Percentiles rank a stretch among this genome's conserved stretches.
Evolutionary conservation across 2,113 vertebrate species (phyloP).

Genomic region (Lycaon pictus): DNA sequence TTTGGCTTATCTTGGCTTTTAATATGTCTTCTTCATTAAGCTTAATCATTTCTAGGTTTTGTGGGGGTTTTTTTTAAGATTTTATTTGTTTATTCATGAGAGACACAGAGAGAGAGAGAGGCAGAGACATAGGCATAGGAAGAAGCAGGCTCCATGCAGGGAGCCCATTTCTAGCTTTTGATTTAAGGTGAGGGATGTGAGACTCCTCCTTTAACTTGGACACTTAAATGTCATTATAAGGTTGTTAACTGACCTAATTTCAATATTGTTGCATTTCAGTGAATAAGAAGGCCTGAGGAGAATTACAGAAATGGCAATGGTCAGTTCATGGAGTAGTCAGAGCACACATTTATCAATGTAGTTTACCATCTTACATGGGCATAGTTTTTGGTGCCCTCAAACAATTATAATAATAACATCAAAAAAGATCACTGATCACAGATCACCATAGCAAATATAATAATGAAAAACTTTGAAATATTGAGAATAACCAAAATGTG

Average conservation of each 20-base stretch:
- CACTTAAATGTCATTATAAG: background rate
- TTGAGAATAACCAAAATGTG: background rate
- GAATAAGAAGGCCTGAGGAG: background rate
- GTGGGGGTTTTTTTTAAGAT: too few species aligned
- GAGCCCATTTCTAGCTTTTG: background rate
- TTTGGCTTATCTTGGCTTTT: background rate
- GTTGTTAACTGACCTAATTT: background rate
- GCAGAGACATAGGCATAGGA: too few species aligned
- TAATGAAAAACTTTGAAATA: background rate
- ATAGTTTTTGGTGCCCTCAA: background rate
- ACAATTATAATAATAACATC: background rate
- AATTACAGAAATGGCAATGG: background rate
- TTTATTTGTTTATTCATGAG: too few species aligned
- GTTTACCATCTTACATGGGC: background rate
- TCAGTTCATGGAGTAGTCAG: background rate
- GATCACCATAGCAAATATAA: background rate
- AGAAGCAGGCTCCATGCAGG: too few species aligned
- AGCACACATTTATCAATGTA: background rate
- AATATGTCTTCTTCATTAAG: background rate
- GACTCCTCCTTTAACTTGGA: background rate
- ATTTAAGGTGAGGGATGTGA: background rate
- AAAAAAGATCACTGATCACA: background rate
- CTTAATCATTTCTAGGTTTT: background rate
- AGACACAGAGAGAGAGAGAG: too few species aligned
- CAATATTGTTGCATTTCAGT: background rate